Percentiles rank a stretch among this genome's conserved stretches.
These are phyloP conservation scores for Pterocles orientalis DNA, from an alignment of 2,113 vertebrate species.

Conservation along the genomic window DNA sequence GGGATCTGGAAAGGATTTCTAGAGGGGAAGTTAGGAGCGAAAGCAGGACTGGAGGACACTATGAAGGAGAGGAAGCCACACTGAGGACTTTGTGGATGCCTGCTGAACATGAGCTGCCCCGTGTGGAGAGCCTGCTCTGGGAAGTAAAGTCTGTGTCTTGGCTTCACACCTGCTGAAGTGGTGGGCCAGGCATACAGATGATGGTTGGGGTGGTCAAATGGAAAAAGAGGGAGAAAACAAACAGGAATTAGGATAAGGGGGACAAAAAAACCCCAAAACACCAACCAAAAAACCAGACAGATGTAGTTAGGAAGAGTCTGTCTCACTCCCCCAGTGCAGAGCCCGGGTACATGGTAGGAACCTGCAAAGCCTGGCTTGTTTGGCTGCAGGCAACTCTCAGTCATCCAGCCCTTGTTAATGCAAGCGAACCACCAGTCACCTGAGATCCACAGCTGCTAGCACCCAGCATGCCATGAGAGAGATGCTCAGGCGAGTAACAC, in stretches of 20 bases:
- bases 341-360: fast-evolving
- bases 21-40: not conserved
- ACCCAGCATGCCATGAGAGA: not conserved
- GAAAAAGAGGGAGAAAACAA: not conserved
- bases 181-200: not conserved
- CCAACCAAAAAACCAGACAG: not conserved
- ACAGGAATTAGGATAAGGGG: not conserved
- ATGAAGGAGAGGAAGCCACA: not conserved
- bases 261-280: too few species aligned
- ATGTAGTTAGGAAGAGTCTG: not conserved
- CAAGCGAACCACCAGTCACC: not conserved
- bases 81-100: not conserved
- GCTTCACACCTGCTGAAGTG: not conserved
- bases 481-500: not conserved
- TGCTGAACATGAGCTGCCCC: not conserved
- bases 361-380: not conserved
- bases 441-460: not conserved
- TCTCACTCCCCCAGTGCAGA: not conserved
- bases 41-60: not conserved
- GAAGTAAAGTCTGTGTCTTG: not conserved
- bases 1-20: not conserved
- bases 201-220: fast-evolving
- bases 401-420: not conserved
- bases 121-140: not conserved
- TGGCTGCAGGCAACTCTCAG: not conserved